Evolutionary conservation across 2,113 vertebrate species (phyloP).

Genomic region (Pseudorasbora parva): DNA sequence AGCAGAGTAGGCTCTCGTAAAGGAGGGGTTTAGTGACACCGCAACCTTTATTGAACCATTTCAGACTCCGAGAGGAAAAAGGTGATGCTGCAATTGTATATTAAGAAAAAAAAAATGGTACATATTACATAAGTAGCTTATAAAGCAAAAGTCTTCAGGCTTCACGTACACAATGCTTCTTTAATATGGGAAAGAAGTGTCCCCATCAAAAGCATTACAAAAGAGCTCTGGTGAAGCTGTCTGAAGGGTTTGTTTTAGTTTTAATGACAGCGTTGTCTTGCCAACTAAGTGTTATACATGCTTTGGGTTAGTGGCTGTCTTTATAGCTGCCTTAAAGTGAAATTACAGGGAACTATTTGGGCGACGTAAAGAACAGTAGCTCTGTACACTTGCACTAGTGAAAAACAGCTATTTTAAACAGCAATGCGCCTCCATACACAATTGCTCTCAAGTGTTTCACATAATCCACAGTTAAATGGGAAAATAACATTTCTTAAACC

Average conservation of each 20-base stretch:
- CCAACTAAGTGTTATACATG: constrained; percentile 59
- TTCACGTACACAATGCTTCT: constrained; percentile 3
- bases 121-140: background rate
- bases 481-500: constrained; percentile 24
- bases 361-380: constrained; percentile 54
- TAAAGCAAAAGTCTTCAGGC: constrained; percentile 9
- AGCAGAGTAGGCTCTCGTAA: no score
- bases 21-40: no score
- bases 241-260: constrained; percentile 53
- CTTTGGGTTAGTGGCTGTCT: constrained; percentile 60
- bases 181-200: constrained; percentile 27
- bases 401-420: constrained; percentile 39
- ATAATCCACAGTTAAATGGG: constrained; percentile 1
- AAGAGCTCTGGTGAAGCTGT: constrained; percentile 42
- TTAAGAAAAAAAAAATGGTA: no score
- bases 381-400: constrained; percentile 33
- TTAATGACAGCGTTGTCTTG: constrained; percentile 60
- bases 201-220: constrained; percentile 41
- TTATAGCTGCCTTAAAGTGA: constrained; percentile 63
- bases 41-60: no score
- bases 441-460: constrained; percentile 5
- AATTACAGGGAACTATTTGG: constrained; percentile 59
- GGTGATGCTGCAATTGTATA: no score
- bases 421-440: background rate
- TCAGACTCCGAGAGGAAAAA: no score